A percentile compares a stretch with the other conserved stretches of the same genome.
These are phyloP conservation scores for Zygaena filipendulae DNA, from an alignment of 2,888 invertebrate species.

Conservation along the genomic window DNA sequence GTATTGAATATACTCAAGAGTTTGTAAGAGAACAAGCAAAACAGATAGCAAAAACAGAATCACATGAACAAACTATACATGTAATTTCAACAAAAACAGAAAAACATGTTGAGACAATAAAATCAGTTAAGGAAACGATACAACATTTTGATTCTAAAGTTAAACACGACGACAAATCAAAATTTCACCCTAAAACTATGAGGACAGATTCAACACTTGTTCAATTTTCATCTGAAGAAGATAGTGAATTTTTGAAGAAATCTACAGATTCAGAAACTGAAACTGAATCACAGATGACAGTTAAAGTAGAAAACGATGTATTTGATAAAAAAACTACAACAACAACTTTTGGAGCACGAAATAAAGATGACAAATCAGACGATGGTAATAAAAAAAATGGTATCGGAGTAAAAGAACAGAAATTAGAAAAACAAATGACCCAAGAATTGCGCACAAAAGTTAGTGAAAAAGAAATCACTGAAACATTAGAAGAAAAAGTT, in stretches of 20 bases:
- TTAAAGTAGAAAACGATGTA: conserved; percentile 45
- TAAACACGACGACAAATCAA: conserved; percentile 45
- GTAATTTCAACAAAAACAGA: conserved; percentile 36
- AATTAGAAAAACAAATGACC: conserved; percentile 37
- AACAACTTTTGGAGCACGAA: conserved; percentile 19
- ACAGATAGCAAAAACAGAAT: conserved; percentile 41
- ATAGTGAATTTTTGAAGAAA: conserved; percentile 60
- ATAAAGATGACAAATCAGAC: conserved; percentile 28
- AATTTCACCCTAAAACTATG: conserved; percentile 45
- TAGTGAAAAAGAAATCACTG: conserved; percentile 45
- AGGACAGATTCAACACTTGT: conserved; percentile 63
- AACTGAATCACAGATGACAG: conserved; percentile 62
- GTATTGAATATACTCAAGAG: conserved; percentile 60
- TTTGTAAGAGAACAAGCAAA: conserved; percentile 62
- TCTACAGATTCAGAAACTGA: conserved; percentile 65
- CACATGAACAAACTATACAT: conserved; percentile 27
- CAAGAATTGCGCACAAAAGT: conserved; percentile 38
- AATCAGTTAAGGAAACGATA: conserved; percentile 58
- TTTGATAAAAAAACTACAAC: conserved; percentile 28
- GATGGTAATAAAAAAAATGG: conserved; percentile 33
- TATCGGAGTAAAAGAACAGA: conserved; percentile 28
- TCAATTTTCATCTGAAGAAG: conserved; percentile 64
- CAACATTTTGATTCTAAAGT: conserved; percentile 53
- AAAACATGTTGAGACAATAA: conserved; percentile 37
- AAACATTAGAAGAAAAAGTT: conserved; percentile 45